phyloP scores from a whole-genome alignment of 2,888 invertebrate genomes.

The Phasia obesa region DNA sequence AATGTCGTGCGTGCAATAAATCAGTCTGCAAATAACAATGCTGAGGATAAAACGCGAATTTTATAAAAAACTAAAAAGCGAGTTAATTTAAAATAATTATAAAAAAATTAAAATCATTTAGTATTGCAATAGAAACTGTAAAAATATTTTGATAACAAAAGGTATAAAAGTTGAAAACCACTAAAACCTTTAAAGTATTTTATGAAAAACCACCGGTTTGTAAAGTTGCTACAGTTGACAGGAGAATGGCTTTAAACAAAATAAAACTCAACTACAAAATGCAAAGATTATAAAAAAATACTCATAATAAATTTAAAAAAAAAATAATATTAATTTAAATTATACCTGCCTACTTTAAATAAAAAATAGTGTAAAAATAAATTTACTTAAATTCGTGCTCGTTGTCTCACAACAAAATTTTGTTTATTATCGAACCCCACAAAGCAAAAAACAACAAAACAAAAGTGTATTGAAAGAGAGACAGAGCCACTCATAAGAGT shows the following conservation, averaged over 20 bases:
- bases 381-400: slow-evolving; percentile 26
- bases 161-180: slow-evolving; percentile 47
- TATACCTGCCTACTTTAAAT: not conserved
- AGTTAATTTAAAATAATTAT: too few relatives aligned
- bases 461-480: slow-evolving; percentile 52
- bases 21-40: slow-evolving; percentile 73
- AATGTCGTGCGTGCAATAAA: slow-evolving; percentile 71
- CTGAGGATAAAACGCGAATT: slow-evolving; percentile 41
- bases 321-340: slow-evolving; percentile 15
- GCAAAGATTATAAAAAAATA: not conserved
- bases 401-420: not conserved
- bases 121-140: too few relatives aligned
- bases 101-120: slow-evolving; percentile 18
- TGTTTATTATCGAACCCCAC: not conserved
- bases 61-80: slow-evolving; percentile 6
- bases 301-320: slow-evolving; percentile 18
- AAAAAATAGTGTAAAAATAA: slow-evolving; percentile 6
- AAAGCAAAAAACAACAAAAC: slow-evolving; percentile 26
- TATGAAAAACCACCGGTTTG: slow-evolving; percentile 21
- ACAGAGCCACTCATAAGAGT: slow-evolving; percentile 20
- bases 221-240: slow-evolving; percentile 15
- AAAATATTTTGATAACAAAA: slow-evolving; percentile 15
- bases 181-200: slow-evolving; percentile 27
- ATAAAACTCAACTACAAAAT: slow-evolving; percentile 8
- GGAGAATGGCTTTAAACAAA: slow-evolving; percentile 25